Evolutionary conservation across 2,113 vertebrate genomes (phyloP), one percentile per base, ranked within the genome.

Genomic region (Tympanuchus pallidicinctus): DNA sequence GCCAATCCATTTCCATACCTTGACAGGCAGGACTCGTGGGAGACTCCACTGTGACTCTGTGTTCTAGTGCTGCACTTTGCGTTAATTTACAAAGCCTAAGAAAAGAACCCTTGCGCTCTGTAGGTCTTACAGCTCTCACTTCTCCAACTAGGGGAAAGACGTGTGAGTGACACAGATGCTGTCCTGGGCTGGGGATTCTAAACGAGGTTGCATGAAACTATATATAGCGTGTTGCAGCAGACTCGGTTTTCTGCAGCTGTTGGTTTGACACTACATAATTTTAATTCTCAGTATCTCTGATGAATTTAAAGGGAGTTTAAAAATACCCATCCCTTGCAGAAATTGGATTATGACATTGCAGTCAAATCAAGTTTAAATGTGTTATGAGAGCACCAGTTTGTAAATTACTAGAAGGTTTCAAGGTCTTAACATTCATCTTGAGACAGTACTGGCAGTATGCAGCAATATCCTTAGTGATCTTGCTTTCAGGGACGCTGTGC

Each of bases 1-100:
- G 40, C 64, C 79, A 75, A 78, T 84, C 85, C 76, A 84, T 95
- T 96, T 88, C 94, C 52, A 32, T 90, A 61, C 76, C 92, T 57
- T 61, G 95, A 50, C 82, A 88, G 65, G 16, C 69, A 43, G 52
- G 70, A 66, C 86, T 61, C 82, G 69, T 83, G 91, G 82, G 89
- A 92, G 38, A 8, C 61, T 83, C 36, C 88, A 76, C 82, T 1
- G 15, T 79, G 82, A 78, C 79, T 91, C 84, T 70, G 61, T 66
- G 57, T 84, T 82, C 73, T n/a, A 32, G 76, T 2, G 0, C 5
- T 50, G 70, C 77, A 34, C 75, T 92, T 83, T 85, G 64, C 70
- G 27, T 83, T 90, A 47, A 92, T 94, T 92, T 91, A 69, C 90
- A 88, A 86, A 48, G 79, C 73, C 1, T 0, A 21, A 36, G 76